Evolutionary conservation across 2,113 vertebrate species (phyloP), one percentile per base, ranked within the genome.

Genomic region (Gobiocypris rarus): DNA sequence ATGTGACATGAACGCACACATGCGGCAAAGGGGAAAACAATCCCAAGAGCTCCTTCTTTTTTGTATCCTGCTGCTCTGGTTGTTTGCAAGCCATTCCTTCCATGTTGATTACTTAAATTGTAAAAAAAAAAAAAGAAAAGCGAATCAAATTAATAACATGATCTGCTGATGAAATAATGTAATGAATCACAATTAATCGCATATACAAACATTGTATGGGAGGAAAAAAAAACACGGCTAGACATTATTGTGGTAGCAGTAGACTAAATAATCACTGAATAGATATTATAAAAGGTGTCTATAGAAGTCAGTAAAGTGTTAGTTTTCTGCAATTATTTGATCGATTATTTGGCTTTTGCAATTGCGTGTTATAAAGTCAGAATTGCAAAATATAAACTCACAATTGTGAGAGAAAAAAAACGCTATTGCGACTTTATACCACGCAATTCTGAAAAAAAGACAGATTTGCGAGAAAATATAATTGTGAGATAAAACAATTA

Each of bases 1-100:
- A 80, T 65, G 78, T 76, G 65, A 86, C 81, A 28, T 45, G 17
- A 26, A 28, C 2, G 28, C 74, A 79, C 65, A 59, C 50, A 78
- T 26, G 75, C 54, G 59, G 59, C 78, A 67, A 38, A 52, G 80
- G 48, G 65, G 17, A 76, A 82, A 76, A 76, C 31, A 59, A 56
- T 82, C 69, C 65, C 82, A 34, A 52, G 41, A 14, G 71, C 70
- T 41, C 41, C 13, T 73, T 73, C 41, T 73, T 45, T 48, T 73
- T 73, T 13, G n/a, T 73, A 48, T 73, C 56, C 17, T 43, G 73
- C 10, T 74, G 54, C 9, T 65, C 17, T 75, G 70, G 28, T 9
- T 83, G 54, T 61, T 50, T 82, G 2, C 5, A 11, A 41, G 43
- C 65, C 48, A 58, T 41, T 77, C 22, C 4, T n/a, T 11, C 28